Base-by-base conservation (phyloP, 2,797 vertebrate genomes). In the Cottoperca gobio region DNA sequence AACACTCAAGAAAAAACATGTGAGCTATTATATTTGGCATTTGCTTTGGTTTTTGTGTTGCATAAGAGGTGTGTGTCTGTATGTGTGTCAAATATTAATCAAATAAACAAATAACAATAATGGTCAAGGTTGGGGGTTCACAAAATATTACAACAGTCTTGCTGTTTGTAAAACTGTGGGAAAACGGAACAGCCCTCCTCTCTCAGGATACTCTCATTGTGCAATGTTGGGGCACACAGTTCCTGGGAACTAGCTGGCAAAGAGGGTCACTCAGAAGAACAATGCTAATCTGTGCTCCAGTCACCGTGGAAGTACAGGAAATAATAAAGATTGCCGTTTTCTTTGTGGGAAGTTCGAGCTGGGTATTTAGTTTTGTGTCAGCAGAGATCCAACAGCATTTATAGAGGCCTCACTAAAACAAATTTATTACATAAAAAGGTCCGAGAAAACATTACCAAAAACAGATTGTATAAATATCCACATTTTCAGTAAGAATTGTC, bases 161-260 rank as follows among this genome's bases (percentile, higher is more conserved):
- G 1, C 46, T 58, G 28, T 79, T 84, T 82, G 55, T 70, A 12
- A 75, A 83, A 81, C 70, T 89, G 86, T 93, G 92, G 91, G 93
- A 93, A 93, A 90, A 81, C 64, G 82, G 82, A 91, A 82, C 60
- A 70, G 48, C 70, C 66, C 70, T 79, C 48, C 59, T 87, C 63
- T 86, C 86, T 89, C 92, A 93, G 84, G 87, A 90, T 86, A 81
- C 72, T 67, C 17, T 76, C 57, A 91, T 89, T 92, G 92, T 94
- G 84, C 78, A 88, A 90, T 73, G 76, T 45, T 72, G 75, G 86
- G n/a, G n/a, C 78, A 87, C 73, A 70, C 8, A 79, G 46, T 73
- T 83, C 86, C 88, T 94, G 93, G 89, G 93, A 95, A 94, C 89
- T 43, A 50, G 64, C 59, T 84, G 81, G 73, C 84, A 85, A 61